Evolutionary conservation across 2,888 invertebrate genomes (phyloP).

Genomic region (Cheilosia vulpina): DNA sequence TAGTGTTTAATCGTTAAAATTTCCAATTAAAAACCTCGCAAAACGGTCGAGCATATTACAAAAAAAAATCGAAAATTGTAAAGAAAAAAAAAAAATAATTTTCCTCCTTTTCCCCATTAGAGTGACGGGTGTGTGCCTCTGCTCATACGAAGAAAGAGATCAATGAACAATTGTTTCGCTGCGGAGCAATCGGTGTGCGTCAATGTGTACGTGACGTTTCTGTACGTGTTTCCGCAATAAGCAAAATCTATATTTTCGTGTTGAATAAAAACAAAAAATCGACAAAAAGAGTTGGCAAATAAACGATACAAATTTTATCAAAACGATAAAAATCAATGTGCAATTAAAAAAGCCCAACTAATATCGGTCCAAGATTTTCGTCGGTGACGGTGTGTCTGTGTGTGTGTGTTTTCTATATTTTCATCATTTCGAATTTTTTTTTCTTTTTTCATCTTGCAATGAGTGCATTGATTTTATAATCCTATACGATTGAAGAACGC

Average conservation of each 20-base stretch:
- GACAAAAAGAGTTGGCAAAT: slow-evolving; percentile 18
- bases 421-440: slow-evolving; percentile 8
- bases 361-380: slow-evolving; percentile 34
- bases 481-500: slow-evolving; percentile 42
- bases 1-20: slow-evolving; percentile 5
- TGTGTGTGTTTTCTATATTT: slow-evolving; percentile 49
- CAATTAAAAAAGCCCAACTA: slow-evolving; percentile 47
- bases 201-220: slow-evolving; percentile 42
- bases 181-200: slow-evolving; percentile 36
- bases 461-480: slow-evolving; percentile 75
- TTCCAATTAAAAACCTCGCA: slow-evolving; percentile 4
- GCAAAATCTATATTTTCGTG: slow-evolving; percentile 18
- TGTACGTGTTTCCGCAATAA: slow-evolving; percentile 60
- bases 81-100: slow-evolving; percentile 30
- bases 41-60: slow-evolving; percentile 49
- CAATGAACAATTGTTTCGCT: slow-evolving; percentile 67
- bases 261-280: slow-evolving; percentile 18
- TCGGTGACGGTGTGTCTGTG: slow-evolving; percentile 41
- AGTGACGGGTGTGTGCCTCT: slow-evolving; percentile 65
- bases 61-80: slow-evolving; percentile 16
- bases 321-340: slow-evolving; percentile 61
- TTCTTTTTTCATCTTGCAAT: slow-evolving; percentile 46
- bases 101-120: slow-evolving; percentile 44
- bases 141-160: slow-evolving; percentile 63
- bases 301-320: slow-evolving; percentile 11